Evolutionary conservation across 1,140 invertebrate genomes (phyloP), one percentile per base, ranked within the genome.

Genomic region (Nylanderia fulva): DNA sequence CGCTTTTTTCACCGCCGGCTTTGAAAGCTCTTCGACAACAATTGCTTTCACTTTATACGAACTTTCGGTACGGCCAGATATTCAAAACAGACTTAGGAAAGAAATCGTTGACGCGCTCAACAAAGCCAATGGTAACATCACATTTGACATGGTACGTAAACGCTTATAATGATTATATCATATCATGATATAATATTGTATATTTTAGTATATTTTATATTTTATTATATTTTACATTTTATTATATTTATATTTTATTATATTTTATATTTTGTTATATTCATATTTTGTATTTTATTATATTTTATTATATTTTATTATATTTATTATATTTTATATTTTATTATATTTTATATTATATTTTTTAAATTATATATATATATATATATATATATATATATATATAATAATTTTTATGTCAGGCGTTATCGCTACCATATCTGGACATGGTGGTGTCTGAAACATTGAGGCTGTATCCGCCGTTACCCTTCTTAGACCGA

Each of bases 1-100:
- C 1, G 21, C 96, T 8, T 97, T 97, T 88, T 96, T 97, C 86
- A 92, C 95, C 1, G 97, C 95, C 74, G 96, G 96, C 2, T 97
- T 96, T 85, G 96, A 97, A 90, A 96, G 96, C 0, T 95, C 96
- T 0, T 93, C 96, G 0, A 95, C 95, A 0, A 93, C 95, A 1
- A 90, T 96, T 39, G 90, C 95, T 0, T 96, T 96, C 84, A 91
- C 95, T 0, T 87, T 96, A 3, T 95, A 95, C 64, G 95, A 96
- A 82, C 88, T 97, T 39, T 96, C 97, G 2, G 87, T 93, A 24
- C 90, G 97, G 83, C 95, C 93, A 0, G 92, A 95, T 0, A 89
- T 96, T 6, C 97, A 97, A 85, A 89, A 95, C 0, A 95, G 93
- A 80, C 18, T 96, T 21, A 86, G 94, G 76, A 84, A 95, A n/a